Percentiles rank a stretch among this genome's conserved stretches.
Conservation (phyloP, 2,888 invertebrate genomes). For the Volucella inanis region DNA sequence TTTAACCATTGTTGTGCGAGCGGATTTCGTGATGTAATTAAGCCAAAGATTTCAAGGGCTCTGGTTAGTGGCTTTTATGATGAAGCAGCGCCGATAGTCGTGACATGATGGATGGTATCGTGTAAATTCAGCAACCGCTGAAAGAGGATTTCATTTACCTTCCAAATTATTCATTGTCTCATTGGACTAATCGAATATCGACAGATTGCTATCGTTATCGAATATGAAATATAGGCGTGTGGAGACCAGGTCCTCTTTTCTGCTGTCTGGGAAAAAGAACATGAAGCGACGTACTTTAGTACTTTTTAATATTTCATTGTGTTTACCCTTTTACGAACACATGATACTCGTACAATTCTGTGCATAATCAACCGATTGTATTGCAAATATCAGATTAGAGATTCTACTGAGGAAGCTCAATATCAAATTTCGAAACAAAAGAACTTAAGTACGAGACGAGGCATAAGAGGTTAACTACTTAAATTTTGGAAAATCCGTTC, state of each 20-base stretch:
- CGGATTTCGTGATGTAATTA: background rate
- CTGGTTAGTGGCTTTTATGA: too few species aligned
- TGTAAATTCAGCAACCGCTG: background rate
- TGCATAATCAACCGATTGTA: too few species aligned
- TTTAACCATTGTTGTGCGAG: conserved; percentile 21
- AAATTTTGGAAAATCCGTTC: too few species aligned
- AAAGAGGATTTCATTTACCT: conserved; percentile 22
- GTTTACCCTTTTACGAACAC: too few species aligned
- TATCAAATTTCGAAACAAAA: too few species aligned
- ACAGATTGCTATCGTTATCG: conserved; percentile 24
- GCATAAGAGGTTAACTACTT: too few species aligned
- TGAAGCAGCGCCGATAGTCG: background rate
- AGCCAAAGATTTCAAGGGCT: background rate
- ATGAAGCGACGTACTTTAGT: background rate
- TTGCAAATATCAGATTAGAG: too few species aligned
- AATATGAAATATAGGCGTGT: background rate
- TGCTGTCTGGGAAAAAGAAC: background rate
- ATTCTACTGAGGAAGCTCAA: too few species aligned
- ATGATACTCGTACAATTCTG: too few species aligned
- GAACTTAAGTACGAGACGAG: too few species aligned
- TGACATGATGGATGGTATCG: background rate
- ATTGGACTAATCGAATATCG: conserved; percentile 34
- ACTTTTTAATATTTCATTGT: background rate
- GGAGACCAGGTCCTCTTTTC: conserved; percentile 3
- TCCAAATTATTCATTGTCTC: conserved; percentile 30